Conservation (phyloP, 2,888 invertebrate genomes). For the Molorchus minor region DNA sequence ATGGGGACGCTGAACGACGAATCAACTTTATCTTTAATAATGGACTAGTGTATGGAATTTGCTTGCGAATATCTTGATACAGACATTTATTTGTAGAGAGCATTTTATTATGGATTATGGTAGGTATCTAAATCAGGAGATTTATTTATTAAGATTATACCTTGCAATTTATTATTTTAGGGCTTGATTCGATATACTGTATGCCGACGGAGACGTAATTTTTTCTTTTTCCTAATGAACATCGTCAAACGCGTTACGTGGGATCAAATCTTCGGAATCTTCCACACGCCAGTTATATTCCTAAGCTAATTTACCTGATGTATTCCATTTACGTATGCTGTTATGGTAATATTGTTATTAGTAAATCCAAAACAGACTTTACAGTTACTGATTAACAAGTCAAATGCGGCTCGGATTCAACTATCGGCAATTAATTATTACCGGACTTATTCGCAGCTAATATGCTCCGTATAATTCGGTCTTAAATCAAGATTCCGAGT, state of each 20-base stretch:
- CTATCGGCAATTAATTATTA: conserved; percentile 13
- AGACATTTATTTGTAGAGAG: no score
- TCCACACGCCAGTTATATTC: conserved; percentile 2
- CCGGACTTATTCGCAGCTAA: conserved; percentile 8
- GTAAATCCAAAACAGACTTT: conserved; percentile 19
- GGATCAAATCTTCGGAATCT: background rate
- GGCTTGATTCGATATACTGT: no score
- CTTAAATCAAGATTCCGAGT: conserved; percentile 1
- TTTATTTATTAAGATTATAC: no score
- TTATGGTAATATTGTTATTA: conserved; percentile 27
- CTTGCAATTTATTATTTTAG: no score
- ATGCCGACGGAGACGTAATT: no score
- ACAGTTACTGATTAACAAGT: conserved; percentile 30
- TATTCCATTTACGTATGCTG: conserved; percentile 4
- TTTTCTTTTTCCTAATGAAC: background rate
- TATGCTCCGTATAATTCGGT: background rate
- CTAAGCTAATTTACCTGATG: conserved; percentile 3
- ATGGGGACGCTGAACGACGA: no score
- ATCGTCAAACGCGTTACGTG: conserved; percentile 8
- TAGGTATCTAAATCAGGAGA: no score
- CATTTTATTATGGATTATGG: no score
- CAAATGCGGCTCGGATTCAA: conserved; percentile 17
- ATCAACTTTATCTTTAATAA: no score
- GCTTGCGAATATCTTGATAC: no score
- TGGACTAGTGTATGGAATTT: no score